These are phyloP conservation scores for Drosophila kurseongensis DNA, from an alignment of 1,140 invertebrate genomes.

Conservation along the genomic window DNA sequence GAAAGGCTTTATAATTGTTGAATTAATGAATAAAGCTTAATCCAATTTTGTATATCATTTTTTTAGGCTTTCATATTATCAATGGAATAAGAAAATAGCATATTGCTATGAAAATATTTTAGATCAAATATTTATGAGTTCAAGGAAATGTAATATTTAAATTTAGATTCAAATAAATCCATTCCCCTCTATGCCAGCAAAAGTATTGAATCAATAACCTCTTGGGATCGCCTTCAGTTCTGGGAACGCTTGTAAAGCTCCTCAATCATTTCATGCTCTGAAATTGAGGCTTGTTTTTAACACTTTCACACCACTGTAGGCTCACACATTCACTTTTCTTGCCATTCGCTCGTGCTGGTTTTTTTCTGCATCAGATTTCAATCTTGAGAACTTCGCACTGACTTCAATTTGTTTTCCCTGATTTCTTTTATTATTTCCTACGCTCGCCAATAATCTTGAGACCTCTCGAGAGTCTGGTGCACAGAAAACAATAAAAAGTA, in stretches of 20 bases:
- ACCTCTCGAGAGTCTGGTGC: conserved; percentile 20
- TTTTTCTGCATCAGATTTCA: conserved; percentile 38
- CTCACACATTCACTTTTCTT: conserved; percentile 43
- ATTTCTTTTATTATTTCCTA: conserved; percentile 50
- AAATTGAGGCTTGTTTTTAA: conserved; percentile 16
- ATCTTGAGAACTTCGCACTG: conserved; percentile 32
- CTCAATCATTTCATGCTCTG: conserved; percentile 7
- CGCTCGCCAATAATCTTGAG: conserved; percentile 43
- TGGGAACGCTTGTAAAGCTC: background rate
- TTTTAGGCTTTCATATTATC: too few relatives aligned
- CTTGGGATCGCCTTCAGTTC: conserved; percentile 4
- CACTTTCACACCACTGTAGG: conserved; percentile 37
- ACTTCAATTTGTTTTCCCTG: conserved; percentile 44
- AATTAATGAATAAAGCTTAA: too few relatives aligned
- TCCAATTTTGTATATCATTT: too few relatives aligned
- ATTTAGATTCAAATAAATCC: too few relatives aligned
- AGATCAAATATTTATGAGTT: too few relatives aligned
- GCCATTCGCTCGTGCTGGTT: conserved; percentile 20
- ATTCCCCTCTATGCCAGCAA: background rate
- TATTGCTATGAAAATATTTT: too few relatives aligned
- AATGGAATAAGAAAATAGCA: too few relatives aligned
- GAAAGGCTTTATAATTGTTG: background rate
- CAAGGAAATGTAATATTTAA: too few relatives aligned
- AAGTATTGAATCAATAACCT: conserved; percentile 5
- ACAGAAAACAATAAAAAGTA: conserved; percentile 18